A percentile compares a stretch with the other conserved stretches of the same genome.
Conservation (phyloP, 2,113 vertebrate genomes). For the Girardinichthys multiradiatus region DNA sequence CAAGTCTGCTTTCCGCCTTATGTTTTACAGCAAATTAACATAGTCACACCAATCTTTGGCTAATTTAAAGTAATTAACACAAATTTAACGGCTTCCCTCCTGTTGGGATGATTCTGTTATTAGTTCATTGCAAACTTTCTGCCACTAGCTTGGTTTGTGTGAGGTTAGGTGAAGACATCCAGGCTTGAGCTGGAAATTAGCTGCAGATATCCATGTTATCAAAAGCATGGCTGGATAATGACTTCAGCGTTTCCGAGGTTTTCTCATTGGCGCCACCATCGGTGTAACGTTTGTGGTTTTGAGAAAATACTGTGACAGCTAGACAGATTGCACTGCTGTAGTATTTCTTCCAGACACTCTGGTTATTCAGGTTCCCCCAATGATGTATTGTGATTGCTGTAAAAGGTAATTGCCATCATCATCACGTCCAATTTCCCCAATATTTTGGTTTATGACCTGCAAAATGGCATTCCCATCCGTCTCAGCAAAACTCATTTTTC, state of each 20-base stretch:
- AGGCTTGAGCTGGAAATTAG: not conserved
- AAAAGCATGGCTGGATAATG: slow-evolving; percentile 10
- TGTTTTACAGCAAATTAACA: slow-evolving; percentile 6
- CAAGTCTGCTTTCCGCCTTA: not conserved
- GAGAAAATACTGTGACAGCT: not conserved
- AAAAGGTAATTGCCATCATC: slow-evolving; percentile 21
- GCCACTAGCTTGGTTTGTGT: not conserved
- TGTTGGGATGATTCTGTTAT: not conserved
- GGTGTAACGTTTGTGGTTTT: slow-evolving; percentile 5
- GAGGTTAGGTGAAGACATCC: not conserved
- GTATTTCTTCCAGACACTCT: not conserved
- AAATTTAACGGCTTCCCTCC: not conserved
- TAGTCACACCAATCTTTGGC: not conserved
- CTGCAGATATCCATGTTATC: not conserved
- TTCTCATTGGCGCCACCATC: slow-evolving; percentile 1
- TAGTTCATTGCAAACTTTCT: not conserved
- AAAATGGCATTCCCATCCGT: slow-evolving; percentile 5
- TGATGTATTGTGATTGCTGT: slow-evolving; percentile 10
- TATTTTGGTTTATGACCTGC: slow-evolving; percentile 22
- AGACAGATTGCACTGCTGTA: not conserved
- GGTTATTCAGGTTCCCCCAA: not conserved
- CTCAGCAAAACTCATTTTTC: not conserved
- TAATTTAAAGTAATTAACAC: slow-evolving; percentile 6
- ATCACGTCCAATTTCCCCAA: slow-evolving; percentile 4
- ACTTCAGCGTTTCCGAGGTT: not conserved